Evolutionary conservation across 2,113 vertebrate genomes (phyloP).

Genomic region (Ibidorhyncha struthersii): DNA sequence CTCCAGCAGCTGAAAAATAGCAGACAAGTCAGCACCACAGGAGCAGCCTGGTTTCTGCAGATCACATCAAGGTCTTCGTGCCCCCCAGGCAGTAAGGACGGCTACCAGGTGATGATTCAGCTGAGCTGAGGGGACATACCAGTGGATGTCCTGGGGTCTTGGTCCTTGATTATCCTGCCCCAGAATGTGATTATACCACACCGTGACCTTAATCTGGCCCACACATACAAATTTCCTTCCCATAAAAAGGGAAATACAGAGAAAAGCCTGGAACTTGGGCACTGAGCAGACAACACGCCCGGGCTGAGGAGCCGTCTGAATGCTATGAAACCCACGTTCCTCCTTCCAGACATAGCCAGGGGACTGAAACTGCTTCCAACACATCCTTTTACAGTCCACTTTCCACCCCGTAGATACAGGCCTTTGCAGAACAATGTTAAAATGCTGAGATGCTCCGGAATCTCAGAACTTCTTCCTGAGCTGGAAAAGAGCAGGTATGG

Average conservation of each 20-base stretch:
- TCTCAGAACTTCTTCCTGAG: background rate
- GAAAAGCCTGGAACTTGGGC: background rate
- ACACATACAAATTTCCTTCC: background rate
- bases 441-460: background rate
- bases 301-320: background rate
- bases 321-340: background rate
- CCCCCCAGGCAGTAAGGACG: background rate
- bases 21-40: conserved; percentile 16
- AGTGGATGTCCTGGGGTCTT: rapidly evolving
- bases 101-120: background rate
- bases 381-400: background rate
- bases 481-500: background rate
- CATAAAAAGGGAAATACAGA: background rate
- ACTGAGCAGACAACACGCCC: background rate
- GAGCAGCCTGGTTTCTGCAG: conserved; percentile 13
- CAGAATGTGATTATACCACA: background rate
- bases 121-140: background rate
- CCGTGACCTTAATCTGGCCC: background rate
- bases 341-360: background rate
- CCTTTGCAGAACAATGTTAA: background rate
- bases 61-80: background rate
- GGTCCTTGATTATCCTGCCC: background rate
- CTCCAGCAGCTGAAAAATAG: conserved; percentile 38
- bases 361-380: background rate
- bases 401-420: background rate